Conservation (phyloP, 2,888 invertebrate genomes). For the Epirrhoe alternata region DNA sequence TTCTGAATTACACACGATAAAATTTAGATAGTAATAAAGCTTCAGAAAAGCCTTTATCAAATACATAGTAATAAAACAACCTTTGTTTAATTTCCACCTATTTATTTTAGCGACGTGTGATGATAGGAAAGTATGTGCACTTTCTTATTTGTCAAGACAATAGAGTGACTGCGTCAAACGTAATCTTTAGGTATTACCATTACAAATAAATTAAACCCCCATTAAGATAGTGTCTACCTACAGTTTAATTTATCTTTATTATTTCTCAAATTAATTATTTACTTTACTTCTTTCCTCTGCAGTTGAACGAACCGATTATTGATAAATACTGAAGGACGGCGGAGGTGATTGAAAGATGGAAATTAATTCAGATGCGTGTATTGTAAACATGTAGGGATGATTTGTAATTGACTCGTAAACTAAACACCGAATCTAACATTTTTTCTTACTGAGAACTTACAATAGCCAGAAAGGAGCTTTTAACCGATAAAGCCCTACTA, state of each 20-base stretch:
- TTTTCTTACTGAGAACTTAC: neutral
- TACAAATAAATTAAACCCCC: conserved; percentile 37
- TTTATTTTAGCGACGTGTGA: conserved; percentile 17
- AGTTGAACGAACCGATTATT: conserved; percentile 59
- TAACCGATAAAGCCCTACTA: neutral
- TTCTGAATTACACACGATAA: neutral
- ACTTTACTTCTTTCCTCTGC: conserved; percentile 39
- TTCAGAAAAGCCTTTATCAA: conserved; percentile 6
- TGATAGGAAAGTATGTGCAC: conserved; percentile 16
- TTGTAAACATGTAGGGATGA: conserved; percentile 16
- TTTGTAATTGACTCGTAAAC: neutral
- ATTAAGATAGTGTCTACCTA: conserved; percentile 35
- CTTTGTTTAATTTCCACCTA: conserved; percentile 6
- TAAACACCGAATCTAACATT: neutral
- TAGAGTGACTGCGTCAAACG: conserved; percentile 29
- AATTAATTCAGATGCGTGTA: conserved; percentile 13
- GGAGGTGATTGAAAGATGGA: conserved; percentile 46
- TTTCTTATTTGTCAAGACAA: conserved; percentile 26
- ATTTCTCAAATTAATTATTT: conserved; percentile 36
- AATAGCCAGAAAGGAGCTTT: neutral
- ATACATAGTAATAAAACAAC: conserved; percentile 16
- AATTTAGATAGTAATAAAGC: neutral
- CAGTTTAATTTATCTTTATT: conserved; percentile 32
- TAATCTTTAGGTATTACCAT: conserved; percentile 28
- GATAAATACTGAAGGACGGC: conserved; percentile 57